Conservation (phyloP, 2,797 vertebrate species). For the Mormyrus hasselquistii region DNA sequence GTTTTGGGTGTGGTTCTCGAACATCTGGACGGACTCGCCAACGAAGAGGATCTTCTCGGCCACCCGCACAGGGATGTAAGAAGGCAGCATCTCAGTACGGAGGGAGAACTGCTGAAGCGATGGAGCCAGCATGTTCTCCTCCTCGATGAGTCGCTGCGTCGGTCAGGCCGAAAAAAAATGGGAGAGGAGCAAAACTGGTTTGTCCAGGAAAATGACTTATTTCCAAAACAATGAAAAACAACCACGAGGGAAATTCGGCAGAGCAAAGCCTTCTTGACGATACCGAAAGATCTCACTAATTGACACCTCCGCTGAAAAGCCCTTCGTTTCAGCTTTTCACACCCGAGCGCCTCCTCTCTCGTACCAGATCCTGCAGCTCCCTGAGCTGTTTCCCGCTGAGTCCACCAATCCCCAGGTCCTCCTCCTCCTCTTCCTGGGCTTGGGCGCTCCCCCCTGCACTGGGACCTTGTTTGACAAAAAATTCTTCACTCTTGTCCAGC, state of each 20-base stretch:
- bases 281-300: background rate
- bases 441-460: slow-evolving; percentile 72
- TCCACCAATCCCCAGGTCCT: slow-evolving; percentile 91
- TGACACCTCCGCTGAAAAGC: background rate
- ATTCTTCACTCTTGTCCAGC: slow-evolving; percentile 92
- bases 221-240: background rate
- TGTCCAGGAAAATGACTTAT: background rate
- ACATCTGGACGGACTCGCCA: slow-evolving; percentile 99
- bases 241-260: background rate
- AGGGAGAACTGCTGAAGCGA: slow-evolving; percentile 96
- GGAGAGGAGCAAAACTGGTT: background rate
- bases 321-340: background rate
- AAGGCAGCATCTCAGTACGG: slow-evolving; percentile 89
- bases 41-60: slow-evolving; percentile 98
- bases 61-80: slow-evolving; percentile 89
- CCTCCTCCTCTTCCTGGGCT: slow-evolving; percentile 88
- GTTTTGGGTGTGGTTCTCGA: slow-evolving; percentile 92
- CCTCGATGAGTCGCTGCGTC: slow-evolving; percentile 84
- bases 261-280: background rate
- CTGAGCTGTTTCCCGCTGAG: slow-evolving; percentile 89
- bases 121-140: slow-evolving; percentile 96
- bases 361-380: slow-evolving; percentile 93
- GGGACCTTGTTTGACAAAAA: slow-evolving; percentile 90
- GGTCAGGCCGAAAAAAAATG: background rate
- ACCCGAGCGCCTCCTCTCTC: slow-evolving; percentile 25